Evolutionary conservation across 2,888 invertebrate genomes (phyloP), one percentile per base, ranked within the genome.

Genomic region (Orchesellides sinensis): DNA sequence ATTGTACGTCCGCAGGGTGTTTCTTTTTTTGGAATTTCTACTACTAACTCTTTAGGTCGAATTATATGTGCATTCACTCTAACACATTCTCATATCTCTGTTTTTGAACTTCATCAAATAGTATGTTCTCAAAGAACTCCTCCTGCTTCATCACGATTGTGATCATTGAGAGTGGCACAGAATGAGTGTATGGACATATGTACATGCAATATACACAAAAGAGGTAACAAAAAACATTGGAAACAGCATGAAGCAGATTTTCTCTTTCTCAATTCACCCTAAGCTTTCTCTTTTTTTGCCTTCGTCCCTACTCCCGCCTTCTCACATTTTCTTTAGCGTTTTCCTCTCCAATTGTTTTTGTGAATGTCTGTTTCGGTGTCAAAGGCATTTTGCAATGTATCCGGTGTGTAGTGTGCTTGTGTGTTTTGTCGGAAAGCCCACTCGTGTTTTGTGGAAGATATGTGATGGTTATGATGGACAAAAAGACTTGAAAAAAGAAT

Each of bases 251-350:
- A 54, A 70, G 27, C 52, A 70, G 56, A 40, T 32, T 54, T 54
- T 70, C 40, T 17, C 35, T 70, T 40, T 72, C 72, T 72, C 72
- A 72, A 25, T 59, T 72, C 45, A 59, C 69, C 69, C 68, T 29
- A 47, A 29, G n/a, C n/a, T n/a, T n/a, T n/a, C n/a, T n/a, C n/a
- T n/a, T 23, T 66, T 17, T 47, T 45, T 66, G 25, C 66, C 49
- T 69, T 47, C 72, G 14, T 27, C 21, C n/a, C n/a, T n/a, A n/a
- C n/a, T n/a, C n/a, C n/a, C n/a, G n/a, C n/a, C n/a, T n/a, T n/a
- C n/a, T n/a, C 49, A 49, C 49, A 14, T 61, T 29, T n/a, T n/a
- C n/a, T n/a, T n/a, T n/a, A n/a, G n/a, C n/a, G n/a, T n/a, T n/a
- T n/a, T 40, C 63, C 21, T 12, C 63, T 63, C 35, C 40, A 35